Evolutionary conservation across 64 coral and sea anemone species (phyloP), one percentile per base, ranked within the genome.

Genomic region (Montipora sp.): DNA sequence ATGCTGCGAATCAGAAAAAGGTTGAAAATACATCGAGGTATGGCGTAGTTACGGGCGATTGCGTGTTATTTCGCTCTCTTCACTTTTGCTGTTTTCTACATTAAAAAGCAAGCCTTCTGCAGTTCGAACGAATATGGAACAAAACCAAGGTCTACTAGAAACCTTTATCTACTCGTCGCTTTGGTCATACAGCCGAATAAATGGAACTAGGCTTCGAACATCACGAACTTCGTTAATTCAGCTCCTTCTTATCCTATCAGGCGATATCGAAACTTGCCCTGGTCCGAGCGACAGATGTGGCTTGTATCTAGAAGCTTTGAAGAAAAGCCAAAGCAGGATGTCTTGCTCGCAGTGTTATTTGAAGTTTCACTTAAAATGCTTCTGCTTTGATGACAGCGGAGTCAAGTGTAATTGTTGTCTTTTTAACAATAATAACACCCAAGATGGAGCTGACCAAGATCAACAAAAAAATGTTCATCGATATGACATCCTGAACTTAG

Each of bases 311-410:
- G 87, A 79, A 87, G 81, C 75, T 59, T 36, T 87, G 72, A 80
- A 87, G 63, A 80, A 53, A 78, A 79, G 24, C 49, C 91, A 92
- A 87, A 92, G 91, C 53, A 92, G 70, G 27, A 57, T 47, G 63
- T 78, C 81, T 27, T 92, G 80, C 74, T 77, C 71, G 72, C 18
- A 77, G 24, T 92, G 83, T 77, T 48, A 61, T 58, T 20, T 48
- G 49, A 88, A 67, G 27, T 77, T 87, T 78, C 91, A 93, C 61
- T 24, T 93, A 36, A 87, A 63, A 79, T 87, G 91, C 83, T 93
- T 78, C 19, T 45, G 75, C 74, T 80, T 45, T 14, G 88, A 90
- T 90, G 75, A 60, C 53, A 23, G 88, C 47, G 88, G 14, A 79
- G 51, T 60, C 15, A 51, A 8, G 7, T 89, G 75, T 15, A 79